Evolutionary conservation across 53 echinoderm and acorn worm species (phyloP), one percentile per base, ranked within the genome.

Genomic region (Echinometra lucunter): DNA sequence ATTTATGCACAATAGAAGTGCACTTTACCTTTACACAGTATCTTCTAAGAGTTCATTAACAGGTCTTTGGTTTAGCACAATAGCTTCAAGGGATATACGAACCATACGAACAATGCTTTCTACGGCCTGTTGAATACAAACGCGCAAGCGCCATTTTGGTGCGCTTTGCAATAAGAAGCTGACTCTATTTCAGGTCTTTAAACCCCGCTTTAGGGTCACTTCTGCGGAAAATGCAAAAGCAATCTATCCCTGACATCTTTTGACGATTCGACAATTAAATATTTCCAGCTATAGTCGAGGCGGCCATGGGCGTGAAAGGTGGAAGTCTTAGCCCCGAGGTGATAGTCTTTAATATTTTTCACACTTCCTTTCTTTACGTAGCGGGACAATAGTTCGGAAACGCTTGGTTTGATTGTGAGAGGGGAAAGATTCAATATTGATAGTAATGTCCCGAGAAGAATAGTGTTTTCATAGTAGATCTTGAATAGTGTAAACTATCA

Each of bases 1-100:
- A 85, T 85, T 85, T 85, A 85, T 85, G 85, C 85, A 28, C 85
- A 49, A 85, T 85, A 11, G 85, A 85, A 85, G 85, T 85, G 85
- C 49, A 85, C 18, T 78, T 49, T 49, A 85, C 45, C 49, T 49
- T 21, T 28, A 30, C 49, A 85, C 49, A n/a, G 45, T 85, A 85
- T 85, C 85, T 47, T 85, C n/a, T n/a, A 28, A 2, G 85, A 49
- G 85, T 85, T 85, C 85, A 85, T 85, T 47, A 47, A 85, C 85
- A 85, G 85, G 85, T 85, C 30, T 4, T 10, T 30, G 85, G 85
- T 85, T 85, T 85, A 85, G 49, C 45, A 85, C n/a, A 85, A 85
- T 85, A 85, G 45, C 85, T 85, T n/a, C 17, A n/a, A 85, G 85
- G 85, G 42, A 53, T 49, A 85, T 4, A 45, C 63, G 49, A 49